Base-by-base conservation (phyloP, 2,888 invertebrate genomes). In the Leptopilina myrica region DNA sequence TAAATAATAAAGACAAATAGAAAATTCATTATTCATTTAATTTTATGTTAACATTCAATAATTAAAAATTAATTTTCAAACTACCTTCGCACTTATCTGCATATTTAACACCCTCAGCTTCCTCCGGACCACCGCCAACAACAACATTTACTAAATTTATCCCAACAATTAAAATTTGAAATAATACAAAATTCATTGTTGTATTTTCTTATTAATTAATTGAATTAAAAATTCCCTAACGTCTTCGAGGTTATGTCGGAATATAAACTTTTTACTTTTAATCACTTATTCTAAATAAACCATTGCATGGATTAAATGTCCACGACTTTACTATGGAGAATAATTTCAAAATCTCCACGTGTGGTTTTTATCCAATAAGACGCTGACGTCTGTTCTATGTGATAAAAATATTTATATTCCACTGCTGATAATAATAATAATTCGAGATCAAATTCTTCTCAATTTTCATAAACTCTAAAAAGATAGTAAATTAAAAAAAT, bases 31-130 rank as follows among this genome's bases (percentile, higher is more conserved):
- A 20, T 20, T 20, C 20, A 20, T 20, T 20, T 20, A 20, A 20
- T 49, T 9, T 12, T 11, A 49, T 11, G 7, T 6, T 49, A 11
- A 49, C 12, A 49, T 59, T 66, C 5, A 67, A 64, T 26, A 64
- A 46, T 49, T 49, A n/a, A 76, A 46, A 82, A 8, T 8, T 43
- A 7, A 43, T 43, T 6, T 43, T 43, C 1, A 0, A 43, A 84
- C 85, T 89, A 95, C 95, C 95, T 94, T 98, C 98, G 91, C 98
- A 98, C 90, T 95, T 94, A 90, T 95, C 95, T 0, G 98, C 98
- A 92, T 96, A 98, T 91, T 96, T 96, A 0, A 98, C 96, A 67
- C 97, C 97, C 85, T 96, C 94, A 80, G 95, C 94, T 90, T 95
- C 96, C 91, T 95, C 96, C 1, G 94, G 86, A 11, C 86, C 87